Percentiles rank a stretch among this genome's conserved stretches.
phyloP scores from a whole-genome alignment of 2,113 vertebrate genomes.

The Antechinus flavipes region DNA sequence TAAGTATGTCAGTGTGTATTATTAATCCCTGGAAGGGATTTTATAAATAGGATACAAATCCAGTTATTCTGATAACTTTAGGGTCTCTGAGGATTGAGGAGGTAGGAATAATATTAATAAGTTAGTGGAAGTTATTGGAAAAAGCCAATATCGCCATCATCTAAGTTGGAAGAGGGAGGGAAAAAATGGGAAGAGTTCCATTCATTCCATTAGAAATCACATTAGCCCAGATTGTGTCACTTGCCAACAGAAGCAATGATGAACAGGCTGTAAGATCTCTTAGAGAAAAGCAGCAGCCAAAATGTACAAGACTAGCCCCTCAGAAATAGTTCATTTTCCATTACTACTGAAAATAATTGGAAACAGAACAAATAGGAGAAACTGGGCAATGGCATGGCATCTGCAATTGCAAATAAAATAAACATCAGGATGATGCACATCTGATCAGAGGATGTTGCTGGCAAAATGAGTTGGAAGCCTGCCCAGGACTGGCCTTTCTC shows the following conservation, averaged over 20 bases:
- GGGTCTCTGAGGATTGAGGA: not conserved
- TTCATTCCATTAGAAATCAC: not conserved
- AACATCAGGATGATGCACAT: not conserved
- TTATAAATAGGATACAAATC: not conserved
- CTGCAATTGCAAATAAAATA: slow-evolving; percentile 7
- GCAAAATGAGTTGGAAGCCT: not conserved
- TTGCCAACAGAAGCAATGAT: not conserved
- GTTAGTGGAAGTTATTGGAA: not conserved
- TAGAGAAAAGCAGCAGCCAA: not conserved
- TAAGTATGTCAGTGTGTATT: not conserved
- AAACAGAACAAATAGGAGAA: slow-evolving; percentile 8
- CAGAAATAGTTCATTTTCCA: not conserved
- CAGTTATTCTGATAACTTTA: not conserved
- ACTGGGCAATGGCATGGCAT: not conserved
- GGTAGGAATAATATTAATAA: not conserved
- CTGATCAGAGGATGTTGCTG: not conserved
- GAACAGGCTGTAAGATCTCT: not conserved
- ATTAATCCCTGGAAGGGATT: not conserved
- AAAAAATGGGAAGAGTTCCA: not conserved
- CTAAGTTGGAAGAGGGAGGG: not conserved
- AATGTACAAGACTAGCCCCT: not conserved
- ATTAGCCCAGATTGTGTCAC: not conserved
- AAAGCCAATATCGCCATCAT: not conserved
- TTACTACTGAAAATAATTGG: not conserved
- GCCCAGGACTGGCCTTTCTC: not conserved